phyloP scores from a whole-genome alignment of 2,797 vertebrate species.

The Sciaenops ocellatus region DNA sequence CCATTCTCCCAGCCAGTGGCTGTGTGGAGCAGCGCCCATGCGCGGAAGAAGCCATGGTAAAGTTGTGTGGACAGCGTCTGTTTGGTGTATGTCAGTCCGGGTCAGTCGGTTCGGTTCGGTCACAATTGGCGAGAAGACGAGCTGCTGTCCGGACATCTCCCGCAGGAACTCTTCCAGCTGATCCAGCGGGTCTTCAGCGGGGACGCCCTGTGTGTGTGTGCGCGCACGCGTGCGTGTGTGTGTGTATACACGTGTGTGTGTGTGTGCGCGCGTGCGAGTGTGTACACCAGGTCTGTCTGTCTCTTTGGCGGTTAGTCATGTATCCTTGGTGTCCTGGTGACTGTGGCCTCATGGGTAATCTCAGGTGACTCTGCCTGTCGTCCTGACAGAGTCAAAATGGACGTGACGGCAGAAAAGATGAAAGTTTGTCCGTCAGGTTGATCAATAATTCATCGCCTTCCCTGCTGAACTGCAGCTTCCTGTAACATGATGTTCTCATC shows the following conservation, averaged over 20 bases:
- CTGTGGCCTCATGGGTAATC: constrained; percentile 66
- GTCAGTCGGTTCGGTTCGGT: too few species aligned
- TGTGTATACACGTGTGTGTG: constrained; percentile 58
- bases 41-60: constrained; percentile 20
- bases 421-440: constrained; percentile 61
- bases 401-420: constrained; percentile 55
- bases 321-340: constrained; percentile 44
- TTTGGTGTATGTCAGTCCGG: neutral
- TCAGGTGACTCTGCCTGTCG: constrained; percentile 51
- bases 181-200: constrained; percentile 91
- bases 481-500: constrained; percentile 54
- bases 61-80: neutral
- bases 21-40: neutral
- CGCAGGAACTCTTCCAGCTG: constrained; percentile 90
- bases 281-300: constrained; percentile 51
- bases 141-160: neutral
- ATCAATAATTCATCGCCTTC: constrained; percentile 77
- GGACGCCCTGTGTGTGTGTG: constrained; percentile 81
- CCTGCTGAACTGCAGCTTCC: constrained; percentile 60
- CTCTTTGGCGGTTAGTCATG: neutral
- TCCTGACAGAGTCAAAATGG: constrained; percentile 37
- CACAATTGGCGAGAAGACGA: neutral
- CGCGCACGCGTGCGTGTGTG: constrained; percentile 79
- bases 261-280: constrained; percentile 72
- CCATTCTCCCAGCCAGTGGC: neutral